Percentiles rank a stretch among this genome's conserved stretches.
phyloP scores from a whole-genome alignment of 1,140 invertebrate genomes.

The Drosophila guanche region DNA sequence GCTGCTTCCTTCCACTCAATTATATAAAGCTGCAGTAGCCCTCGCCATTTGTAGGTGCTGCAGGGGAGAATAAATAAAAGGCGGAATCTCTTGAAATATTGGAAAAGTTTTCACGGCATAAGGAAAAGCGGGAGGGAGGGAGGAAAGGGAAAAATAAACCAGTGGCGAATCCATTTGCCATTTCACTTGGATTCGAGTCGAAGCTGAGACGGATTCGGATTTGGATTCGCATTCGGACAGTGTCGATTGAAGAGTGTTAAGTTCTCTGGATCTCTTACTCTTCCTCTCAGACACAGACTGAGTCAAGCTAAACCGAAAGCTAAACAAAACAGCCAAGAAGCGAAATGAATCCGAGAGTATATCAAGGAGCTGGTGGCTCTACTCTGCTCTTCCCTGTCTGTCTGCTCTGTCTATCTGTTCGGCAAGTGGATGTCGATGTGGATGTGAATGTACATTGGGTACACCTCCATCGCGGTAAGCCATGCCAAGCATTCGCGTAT shows the following conservation, averaged over 20 bases:
- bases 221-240: slow-evolving; percentile 26
- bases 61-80: slow-evolving; percentile 47
- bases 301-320: slow-evolving; percentile 14
- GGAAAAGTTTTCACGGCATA: slow-evolving; percentile 57
- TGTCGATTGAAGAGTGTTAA: slow-evolving; percentile 4
- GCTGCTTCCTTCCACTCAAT: slow-evolving; percentile 71
- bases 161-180: slow-evolving; percentile 39
- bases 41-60: too few relatives aligned
- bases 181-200: slow-evolving; percentile 19
- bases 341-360: slow-evolving; percentile 29
- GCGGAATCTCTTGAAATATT: slow-evolving; percentile 63
- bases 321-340: slow-evolving; percentile 22
- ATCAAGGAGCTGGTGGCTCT: not conserved
- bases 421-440: not conserved
- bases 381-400: too few relatives aligned
- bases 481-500: slow-evolving; percentile 50
- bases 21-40: slow-evolving; percentile 60
- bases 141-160: slow-evolving; percentile 12
- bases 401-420: too few relatives aligned
- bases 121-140: not conserved
- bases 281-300: too few relatives aligned
- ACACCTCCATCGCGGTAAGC: slow-evolving; percentile 40
- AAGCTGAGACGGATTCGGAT: slow-evolving; percentile 22
- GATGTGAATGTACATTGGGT: not conserved
- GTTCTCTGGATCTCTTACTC: slow-evolving; percentile 1